phyloP scores from a whole-genome alignment of 2,888 invertebrate species.

The Polydrusus pterygomalis region DNA sequence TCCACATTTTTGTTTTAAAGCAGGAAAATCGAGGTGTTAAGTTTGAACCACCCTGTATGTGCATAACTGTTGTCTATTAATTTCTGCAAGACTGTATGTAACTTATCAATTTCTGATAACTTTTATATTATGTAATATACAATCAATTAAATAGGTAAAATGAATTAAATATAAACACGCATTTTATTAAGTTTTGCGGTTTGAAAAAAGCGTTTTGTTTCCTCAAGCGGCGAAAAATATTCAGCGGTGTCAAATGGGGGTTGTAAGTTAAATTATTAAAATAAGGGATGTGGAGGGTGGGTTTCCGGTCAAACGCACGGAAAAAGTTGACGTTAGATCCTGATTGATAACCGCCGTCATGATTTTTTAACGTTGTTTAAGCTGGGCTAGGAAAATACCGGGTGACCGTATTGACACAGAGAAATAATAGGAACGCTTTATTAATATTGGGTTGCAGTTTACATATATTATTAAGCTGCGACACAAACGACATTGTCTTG shows the following conservation, averaged over 20 bases:
- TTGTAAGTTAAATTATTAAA: conserved; percentile 54
- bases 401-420: not conserved
- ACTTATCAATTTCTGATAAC: not conserved
- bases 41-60: no score
- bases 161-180: not conserved
- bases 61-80: not conserved
- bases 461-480: no score
- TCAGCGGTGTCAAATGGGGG: conserved; percentile 55
- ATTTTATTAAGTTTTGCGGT: conserved; percentile 33
- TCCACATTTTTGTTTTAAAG: no score
- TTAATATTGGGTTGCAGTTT: no score
- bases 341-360: conserved; percentile 56
- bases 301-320: conserved; percentile 54
- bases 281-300: conserved; percentile 55
- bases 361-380: conserved; percentile 47
- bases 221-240: conserved; percentile 48
- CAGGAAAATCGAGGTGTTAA: no score
- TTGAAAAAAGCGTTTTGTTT: conserved; percentile 47
- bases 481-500: no score
- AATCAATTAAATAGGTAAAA: not conserved
- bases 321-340: conserved; percentile 57
- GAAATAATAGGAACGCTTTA: no score
- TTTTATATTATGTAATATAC: not conserved
- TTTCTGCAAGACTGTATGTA: no score
- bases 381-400: not conserved